Evolutionary conservation across 2,888 invertebrate genomes (phyloP).

Genomic region (Cheiracanthium punctorium): DNA sequence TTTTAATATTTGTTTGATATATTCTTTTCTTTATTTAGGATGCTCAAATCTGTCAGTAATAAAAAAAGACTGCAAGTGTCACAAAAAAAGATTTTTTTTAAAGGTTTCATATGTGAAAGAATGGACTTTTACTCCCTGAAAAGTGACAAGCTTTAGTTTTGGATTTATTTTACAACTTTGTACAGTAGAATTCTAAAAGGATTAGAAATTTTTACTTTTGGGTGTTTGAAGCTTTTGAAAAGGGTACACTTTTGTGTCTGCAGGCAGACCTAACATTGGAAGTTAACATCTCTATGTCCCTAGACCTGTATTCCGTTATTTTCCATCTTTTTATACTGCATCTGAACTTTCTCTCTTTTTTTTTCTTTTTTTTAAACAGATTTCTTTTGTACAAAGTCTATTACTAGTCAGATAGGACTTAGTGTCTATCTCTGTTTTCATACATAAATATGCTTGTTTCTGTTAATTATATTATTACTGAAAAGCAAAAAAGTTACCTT

Average conservation of each 20-base stretch:
- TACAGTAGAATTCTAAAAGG: slow-evolving; percentile 43
- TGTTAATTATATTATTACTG: background rate
- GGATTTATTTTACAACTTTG: slow-evolving; percentile 31
- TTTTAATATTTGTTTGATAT: too few relatives aligned
- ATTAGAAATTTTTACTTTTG: slow-evolving; percentile 40
- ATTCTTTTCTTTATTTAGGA: background rate
- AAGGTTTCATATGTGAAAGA: background rate
- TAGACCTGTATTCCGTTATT: background rate
- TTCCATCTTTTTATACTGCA: slow-evolving; percentile 12
- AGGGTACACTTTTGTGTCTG: slow-evolving; percentile 20
- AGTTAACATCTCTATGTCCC: background rate
- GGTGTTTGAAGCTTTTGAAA: background rate
- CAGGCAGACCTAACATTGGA: slow-evolving; percentile 24
- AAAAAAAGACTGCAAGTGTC: background rate
- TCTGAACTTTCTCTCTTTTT: slow-evolving; percentile 5
- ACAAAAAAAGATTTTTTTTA: background rate
- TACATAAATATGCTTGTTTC: background rate
- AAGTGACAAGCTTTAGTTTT: background rate
- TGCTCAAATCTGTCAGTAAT: background rate
- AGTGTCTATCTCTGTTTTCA: slow-evolving; percentile 41
- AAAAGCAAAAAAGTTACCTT: background rate
- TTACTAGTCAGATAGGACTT: slow-evolving; percentile 58
- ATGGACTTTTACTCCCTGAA: background rate
- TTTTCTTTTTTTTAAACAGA: background rate
- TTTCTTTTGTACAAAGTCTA: slow-evolving; percentile 36